Conservation (phyloP, 2,113 vertebrate species). For the Oncorhynchus tshawytscha region DNA sequence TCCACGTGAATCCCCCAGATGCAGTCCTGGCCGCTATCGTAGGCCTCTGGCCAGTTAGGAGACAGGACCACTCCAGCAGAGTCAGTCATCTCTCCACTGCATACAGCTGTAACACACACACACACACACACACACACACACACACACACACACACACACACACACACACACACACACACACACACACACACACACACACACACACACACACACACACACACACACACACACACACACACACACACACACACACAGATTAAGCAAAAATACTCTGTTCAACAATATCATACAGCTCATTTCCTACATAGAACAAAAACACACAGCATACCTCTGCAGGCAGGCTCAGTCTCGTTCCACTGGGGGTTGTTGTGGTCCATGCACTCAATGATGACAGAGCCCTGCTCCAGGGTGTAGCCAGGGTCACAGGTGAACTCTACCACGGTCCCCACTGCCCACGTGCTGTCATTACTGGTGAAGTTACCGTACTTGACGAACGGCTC, state of each 20-base stretch:
- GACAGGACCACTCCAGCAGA: slow-evolving; percentile 86
- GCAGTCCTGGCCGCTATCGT: slow-evolving; percentile 93
- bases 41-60: slow-evolving; percentile 93
- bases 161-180: no score
- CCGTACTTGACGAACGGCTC: slow-evolving; percentile 95
- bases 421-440: slow-evolving; percentile 92
- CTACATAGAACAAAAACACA: not conserved
- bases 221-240: slow-evolving; percentile 4
- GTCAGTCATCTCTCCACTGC: slow-evolving; percentile 92
- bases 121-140: not conserved
- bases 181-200: not conserved
- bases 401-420: slow-evolving; percentile 90
- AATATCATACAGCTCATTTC: not conserved
- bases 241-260: slow-evolving; percentile 6
- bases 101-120: slow-evolving; percentile 78
- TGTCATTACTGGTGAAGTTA: slow-evolving; percentile 89
- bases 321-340: slow-evolving; percentile 86
- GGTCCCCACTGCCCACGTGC: slow-evolving; percentile 81
- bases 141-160: no score
- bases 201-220: slow-evolving; percentile 6
- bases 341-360: slow-evolving; percentile 96
- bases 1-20: slow-evolving; percentile 97
- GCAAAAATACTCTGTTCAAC: not conserved
- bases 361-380: slow-evolving; percentile 85
- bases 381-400: slow-evolving; percentile 92